These are phyloP conservation scores for Goniozus legneri DNA, from an alignment of 1,140 invertebrate genomes.

Conservation along the genomic window DNA sequence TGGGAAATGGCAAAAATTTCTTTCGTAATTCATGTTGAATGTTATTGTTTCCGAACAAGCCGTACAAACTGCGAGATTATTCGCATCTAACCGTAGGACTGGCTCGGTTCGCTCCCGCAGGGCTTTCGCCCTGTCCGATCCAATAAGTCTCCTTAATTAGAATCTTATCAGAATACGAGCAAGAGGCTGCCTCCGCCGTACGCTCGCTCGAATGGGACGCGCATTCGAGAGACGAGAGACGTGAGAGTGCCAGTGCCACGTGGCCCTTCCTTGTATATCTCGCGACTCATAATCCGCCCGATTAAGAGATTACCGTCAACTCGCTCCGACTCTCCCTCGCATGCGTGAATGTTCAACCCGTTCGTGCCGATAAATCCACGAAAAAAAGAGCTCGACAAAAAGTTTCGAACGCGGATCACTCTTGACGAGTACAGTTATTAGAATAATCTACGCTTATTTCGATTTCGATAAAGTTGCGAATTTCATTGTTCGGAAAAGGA, in stretches of 20 bases:
- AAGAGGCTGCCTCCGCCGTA: conserved; percentile 21
- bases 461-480: too few species aligned
- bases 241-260: neutral
- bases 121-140: too few species aligned
- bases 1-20: too few species aligned
- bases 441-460: too few species aligned
- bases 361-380: neutral
- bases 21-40: too few species aligned
- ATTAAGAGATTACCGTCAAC: conserved; percentile 25
- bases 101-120: too few species aligned
- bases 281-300: conserved; percentile 2
- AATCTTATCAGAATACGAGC: conserved; percentile 27
- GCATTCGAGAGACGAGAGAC: conserved; percentile 5
- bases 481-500: too few species aligned
- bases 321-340: conserved; percentile 20
- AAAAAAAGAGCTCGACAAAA: neutral
- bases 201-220: neutral
- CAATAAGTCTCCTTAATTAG: conserved; percentile 32
- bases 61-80: too few species aligned
- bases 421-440: too few species aligned
- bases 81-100: too few species aligned
- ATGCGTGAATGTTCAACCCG: neutral
- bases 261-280: neutral
- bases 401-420: too few species aligned
- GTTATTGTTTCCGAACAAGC: too few species aligned